A percentile compares a stretch with the other conserved stretches of the same genome.
These are phyloP conservation scores for Megalopta genalis DNA, from an alignment of 1,140 invertebrate species.

Conservation along the genomic window DNA sequence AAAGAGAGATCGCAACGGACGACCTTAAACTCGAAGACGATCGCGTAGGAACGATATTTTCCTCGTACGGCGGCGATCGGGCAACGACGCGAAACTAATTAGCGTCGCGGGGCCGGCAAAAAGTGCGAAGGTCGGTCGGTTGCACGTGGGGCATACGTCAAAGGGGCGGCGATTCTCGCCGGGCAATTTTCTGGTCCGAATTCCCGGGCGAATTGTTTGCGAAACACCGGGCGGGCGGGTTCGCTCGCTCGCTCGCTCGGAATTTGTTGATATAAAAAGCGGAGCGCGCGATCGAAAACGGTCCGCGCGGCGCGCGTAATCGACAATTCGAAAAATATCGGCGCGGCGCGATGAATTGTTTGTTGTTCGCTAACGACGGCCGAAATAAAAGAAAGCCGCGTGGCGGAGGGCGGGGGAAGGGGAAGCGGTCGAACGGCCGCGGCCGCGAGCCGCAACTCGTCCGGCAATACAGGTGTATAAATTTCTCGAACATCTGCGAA, in stretches of 20 bases:
- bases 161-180: background rate
- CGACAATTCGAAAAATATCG: constrained; percentile 33
- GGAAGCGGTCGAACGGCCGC: too few species aligned
- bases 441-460: too few species aligned
- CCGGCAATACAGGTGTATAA: too few species aligned
- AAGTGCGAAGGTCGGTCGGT: too few species aligned
- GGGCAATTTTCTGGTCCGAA: background rate
- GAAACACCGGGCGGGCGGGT: background rate
- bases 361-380: background rate
- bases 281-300: constrained; percentile 5
- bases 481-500: too few species aligned
- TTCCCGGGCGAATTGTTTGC: background rate
- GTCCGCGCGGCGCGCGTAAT: background rate
- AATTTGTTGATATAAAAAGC: background rate
- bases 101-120: too few species aligned
- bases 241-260: background rate
- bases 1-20: too few species aligned
- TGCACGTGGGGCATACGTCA: background rate
- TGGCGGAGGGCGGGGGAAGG: too few species aligned
- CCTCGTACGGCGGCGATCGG: too few species aligned
- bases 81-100: too few species aligned
- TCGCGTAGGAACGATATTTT: too few species aligned
- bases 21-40: too few species aligned
- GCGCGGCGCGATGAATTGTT: background rate
- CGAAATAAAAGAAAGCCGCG: background rate